These are phyloP conservation scores for Emmelina monodactyla DNA, from an alignment of 2,888 invertebrate species.

Conservation along the genomic window DNA sequence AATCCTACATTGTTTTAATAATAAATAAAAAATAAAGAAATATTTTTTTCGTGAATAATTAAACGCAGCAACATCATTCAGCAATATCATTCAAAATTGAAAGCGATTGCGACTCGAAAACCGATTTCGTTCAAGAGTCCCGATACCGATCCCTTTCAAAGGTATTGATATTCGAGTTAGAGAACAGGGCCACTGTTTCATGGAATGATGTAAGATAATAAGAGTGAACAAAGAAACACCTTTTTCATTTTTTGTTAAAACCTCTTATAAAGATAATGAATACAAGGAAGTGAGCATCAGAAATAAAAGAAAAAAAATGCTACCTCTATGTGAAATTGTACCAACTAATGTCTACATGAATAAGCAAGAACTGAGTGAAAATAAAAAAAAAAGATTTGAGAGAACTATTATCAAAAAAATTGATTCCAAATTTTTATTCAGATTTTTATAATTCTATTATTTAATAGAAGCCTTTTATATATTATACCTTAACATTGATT, in stretches of 20 bases:
- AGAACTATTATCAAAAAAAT: conserved; percentile 7
- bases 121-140: too few relatives aligned
- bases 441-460: conserved; percentile 6
- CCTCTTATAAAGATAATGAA: conserved; percentile 7
- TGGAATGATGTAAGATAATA: conserved; percentile 2
- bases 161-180: too few relatives aligned
- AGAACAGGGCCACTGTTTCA: conserved; percentile 4
- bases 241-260: conserved; percentile 7
- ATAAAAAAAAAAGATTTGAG: conserved; percentile 11
- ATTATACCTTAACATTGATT: not conserved
- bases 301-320: conserved; percentile 8
- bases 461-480: conserved; percentile 1
- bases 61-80: too few relatives aligned
- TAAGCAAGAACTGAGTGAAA: conserved; percentile 9
- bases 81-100: too few relatives aligned
- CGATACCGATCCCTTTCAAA: too few relatives aligned
- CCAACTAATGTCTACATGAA: not conserved
- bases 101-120: too few relatives aligned
- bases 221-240: conserved; percentile 6
- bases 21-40: too few relatives aligned
- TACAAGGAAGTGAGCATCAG: conserved; percentile 8
- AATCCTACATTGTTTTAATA: too few relatives aligned
- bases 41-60: too few relatives aligned
- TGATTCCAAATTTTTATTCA: conserved; percentile 5
- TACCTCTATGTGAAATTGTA: conserved; percentile 6